Evolutionary conservation across 2,888 invertebrate species (phyloP).

Genomic region (Synergus umbraculus): DNA sequence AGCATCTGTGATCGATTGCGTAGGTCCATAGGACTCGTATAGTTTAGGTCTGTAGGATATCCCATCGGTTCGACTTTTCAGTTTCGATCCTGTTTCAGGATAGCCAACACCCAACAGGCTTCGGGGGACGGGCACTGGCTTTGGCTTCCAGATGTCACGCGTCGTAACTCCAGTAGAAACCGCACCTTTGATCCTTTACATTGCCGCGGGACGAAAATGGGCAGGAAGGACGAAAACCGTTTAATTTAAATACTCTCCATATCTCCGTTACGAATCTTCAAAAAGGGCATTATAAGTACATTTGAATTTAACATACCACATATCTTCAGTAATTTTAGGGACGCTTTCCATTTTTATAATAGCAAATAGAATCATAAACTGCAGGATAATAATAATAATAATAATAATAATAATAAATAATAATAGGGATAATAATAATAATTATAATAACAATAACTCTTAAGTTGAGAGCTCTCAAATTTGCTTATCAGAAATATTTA

Average conservation of each 20-base stretch:
- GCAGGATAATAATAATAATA: too few species aligned
- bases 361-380: too few species aligned
- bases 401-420: too few species aligned
- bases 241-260: constrained; percentile 1
- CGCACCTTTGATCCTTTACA: constrained; percentile 52
- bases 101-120: constrained; percentile 1
- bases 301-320: not conserved
- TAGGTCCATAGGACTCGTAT: not conserved
- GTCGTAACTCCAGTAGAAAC: constrained; percentile 54
- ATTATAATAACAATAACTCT: too few species aligned
- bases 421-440: too few species aligned
- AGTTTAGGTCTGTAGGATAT: not conserved
- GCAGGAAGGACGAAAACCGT: constrained; percentile 34
- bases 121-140: constrained; percentile 36
- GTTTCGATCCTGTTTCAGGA: not conserved
- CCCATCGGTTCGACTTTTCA: not conserved
- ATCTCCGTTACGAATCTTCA: not conserved
- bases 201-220: constrained; percentile 12
- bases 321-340: too few species aligned
- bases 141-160: constrained; percentile 55
- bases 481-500: too few species aligned
- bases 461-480: too few species aligned
- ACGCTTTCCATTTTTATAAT: too few species aligned
- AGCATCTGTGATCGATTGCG: constrained; percentile 59
- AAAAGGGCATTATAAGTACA: not conserved